Base-by-base conservation (phyloP, 2,888 invertebrate species). In the Oscheius sp. region DNA sequence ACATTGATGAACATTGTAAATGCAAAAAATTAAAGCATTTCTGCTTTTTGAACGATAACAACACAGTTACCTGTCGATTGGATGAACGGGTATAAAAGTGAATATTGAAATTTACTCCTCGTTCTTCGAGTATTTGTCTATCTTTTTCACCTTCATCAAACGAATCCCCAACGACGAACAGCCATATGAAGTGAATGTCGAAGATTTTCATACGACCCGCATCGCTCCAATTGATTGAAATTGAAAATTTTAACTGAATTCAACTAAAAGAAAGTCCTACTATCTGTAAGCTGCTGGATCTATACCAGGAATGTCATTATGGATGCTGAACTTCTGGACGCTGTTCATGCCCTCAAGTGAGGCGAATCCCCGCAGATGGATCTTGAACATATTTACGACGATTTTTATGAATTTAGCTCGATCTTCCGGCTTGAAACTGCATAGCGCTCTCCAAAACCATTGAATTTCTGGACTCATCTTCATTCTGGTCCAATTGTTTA, bases 251-350 rank as follows among this genome's bases (percentile, higher is more conserved):
- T 46, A 4, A 12, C 5, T 39, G 12, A 31, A 39, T 5, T 20
- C 12, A 3, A 33, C 10, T 5, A 33, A 34, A 6, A 25, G 4
- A 8, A 8, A 1, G 33, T 58, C 88, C 88, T 89, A 93, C 93
- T 94, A 94, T 69, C 94, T 94, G 87, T 94, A 94, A 66, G 94
- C 94, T 79, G 93, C 92, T 68, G 94, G 94, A 88, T 94, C 93
- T 17, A 93, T 93, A 23, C 79, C 77, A 3, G 89, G 84, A 88
- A 93, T 93, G 88, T 94, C 94, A 75, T 93, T 90, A 87, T 94
- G 93, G 82, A 94, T 93, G 89, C 93, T 93, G 90, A 94, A 94
- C 88, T 93, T 93, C 87, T 94, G 94, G 61, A 91, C 92, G 52
- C 94, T 94, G 87, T 93, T 94, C 94, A 94, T 94, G 64, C 94